Evolutionary conservation across 35 echinoderm and acorn worm species (phyloP).

Genomic region (Nesometra sesokonis): DNA sequence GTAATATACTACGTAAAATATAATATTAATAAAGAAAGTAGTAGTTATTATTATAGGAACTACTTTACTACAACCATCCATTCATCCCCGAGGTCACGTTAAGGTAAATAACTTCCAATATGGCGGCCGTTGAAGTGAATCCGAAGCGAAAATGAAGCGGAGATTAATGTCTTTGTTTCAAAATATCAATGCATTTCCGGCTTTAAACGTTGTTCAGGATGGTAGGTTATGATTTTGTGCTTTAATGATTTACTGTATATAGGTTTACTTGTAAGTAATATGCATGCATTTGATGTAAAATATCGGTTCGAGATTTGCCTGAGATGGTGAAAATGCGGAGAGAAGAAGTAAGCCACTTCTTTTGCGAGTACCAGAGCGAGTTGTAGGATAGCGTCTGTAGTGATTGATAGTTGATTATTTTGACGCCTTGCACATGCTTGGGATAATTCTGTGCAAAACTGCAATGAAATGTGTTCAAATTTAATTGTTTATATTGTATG

Average conservation of each 20-base stretch:
- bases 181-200: background rate
- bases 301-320: background rate
- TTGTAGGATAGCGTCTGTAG: background rate
- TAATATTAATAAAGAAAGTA: background rate
- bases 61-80: background rate
- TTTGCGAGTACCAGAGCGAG: background rate
- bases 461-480: background rate
- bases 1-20: background rate
- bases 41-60: background rate
- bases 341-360: background rate
- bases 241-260: background rate
- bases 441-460: background rate
- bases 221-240: background rate
- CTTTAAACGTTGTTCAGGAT: background rate
- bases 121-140: background rate
- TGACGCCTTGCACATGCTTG: background rate
- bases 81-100: background rate
- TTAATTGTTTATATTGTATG: background rate
- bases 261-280: background rate
- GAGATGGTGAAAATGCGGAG: background rate
- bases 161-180: background rate
- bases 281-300: background rate
- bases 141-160: background rate
- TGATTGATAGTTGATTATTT: background rate
- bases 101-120: constrained; percentile 1